Evolutionary conservation across 2,888 invertebrate genomes (phyloP), one percentile per base, ranked within the genome.

Genomic region (Fragum sueziense): DNA sequence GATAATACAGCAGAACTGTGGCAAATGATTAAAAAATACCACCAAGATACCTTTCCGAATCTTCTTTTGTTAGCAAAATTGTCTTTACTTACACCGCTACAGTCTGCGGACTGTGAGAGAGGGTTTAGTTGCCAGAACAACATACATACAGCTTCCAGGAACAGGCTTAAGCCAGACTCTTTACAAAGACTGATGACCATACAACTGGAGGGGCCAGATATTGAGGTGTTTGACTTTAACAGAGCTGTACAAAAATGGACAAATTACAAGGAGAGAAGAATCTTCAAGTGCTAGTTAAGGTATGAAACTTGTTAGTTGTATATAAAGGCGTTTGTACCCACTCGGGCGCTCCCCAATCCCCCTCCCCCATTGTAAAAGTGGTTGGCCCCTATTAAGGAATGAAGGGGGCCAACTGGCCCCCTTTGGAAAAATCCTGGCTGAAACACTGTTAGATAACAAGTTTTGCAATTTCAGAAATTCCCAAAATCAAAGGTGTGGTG

Each of bases 121-220:
- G 68, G 68, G 47, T 68, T 68, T 51, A 68, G 51, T 14, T 51
- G 27, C n/a, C 68, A 68, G 29, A 51, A 68, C 47, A 17, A 51
- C 1, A 27, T 68, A 25, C 47, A 68, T 31, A 68, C 68, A n/a
- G 37, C 67, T 25, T n/a, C 25, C 3, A 34, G 67, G 22, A 67
- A 41, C 9, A 22, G 25, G 3, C 37, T 67, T 9, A 41, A 20
- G n/a, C 20, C 25, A 22, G 0, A 67, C 20, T 41, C 20, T 22
- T 41, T 67, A 20, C 22, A 67, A 22, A 34, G 41, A 41, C 41
- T 41, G 25, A 34, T 67, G 27, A 34, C 14, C 25, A n/a, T 67
- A 1, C 6, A 1, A 9, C 37, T 67, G 25, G 27, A 67, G n/a
- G 34, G 67, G 22, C 67, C 67, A 41, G 67, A 67, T 22, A 0